Base-by-base conservation (phyloP, 92 coral and sea anemone species). In the Epizoanthus stellaris region DNA sequence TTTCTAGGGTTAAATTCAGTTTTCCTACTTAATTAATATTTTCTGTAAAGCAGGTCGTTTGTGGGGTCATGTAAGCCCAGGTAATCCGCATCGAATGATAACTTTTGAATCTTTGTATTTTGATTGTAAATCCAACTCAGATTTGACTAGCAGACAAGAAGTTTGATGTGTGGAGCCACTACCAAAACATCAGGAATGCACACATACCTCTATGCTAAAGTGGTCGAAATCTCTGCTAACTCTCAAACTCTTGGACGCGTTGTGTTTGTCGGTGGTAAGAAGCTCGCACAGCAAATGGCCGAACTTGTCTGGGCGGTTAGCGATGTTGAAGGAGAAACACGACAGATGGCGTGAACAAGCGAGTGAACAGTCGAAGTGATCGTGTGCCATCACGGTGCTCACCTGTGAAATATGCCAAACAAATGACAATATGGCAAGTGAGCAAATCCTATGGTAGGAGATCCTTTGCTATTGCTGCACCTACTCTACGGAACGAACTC, bases 241-340 rank as follows among this genome's bases (percentile, higher is more conserved):
- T n/a, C 1, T 23, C 9, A 62, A 62, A 62, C 67, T 62, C 23
- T 8, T 17, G 20, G 67, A 62, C 34, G 20, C 67, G 34, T 62
- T 62, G 67, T 62, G 17, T 62, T 13, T 62, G 67, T 62, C 34
- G 20, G 67, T n/a, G 67, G 0, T 19, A 62, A 62, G 67, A 62
- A 62, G 67, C 34, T 62, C 67, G 12, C 67, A 62, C 67, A 62
- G 67, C 6, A 62, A 62, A n/a, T 62, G 67, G 30, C 67, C 67
- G 34, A n/a, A n/a, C 12, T 12, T 62, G 67, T 62, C 67, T n/a
- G 67, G 67, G 25, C 1, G 20, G 6, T n/a, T 23, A 19, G 67
- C 67, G 20, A 62, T 62, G 30, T 62, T 62, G 34, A 62, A 62
- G 67, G 67, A 62, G 8, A 4, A 23, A 23, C 67, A 62, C 67